Percentiles rank a stretch among this genome's conserved stretches.
Conservation (phyloP, 2,888 invertebrate genomes). For the Ferdinandea cuprea region DNA sequence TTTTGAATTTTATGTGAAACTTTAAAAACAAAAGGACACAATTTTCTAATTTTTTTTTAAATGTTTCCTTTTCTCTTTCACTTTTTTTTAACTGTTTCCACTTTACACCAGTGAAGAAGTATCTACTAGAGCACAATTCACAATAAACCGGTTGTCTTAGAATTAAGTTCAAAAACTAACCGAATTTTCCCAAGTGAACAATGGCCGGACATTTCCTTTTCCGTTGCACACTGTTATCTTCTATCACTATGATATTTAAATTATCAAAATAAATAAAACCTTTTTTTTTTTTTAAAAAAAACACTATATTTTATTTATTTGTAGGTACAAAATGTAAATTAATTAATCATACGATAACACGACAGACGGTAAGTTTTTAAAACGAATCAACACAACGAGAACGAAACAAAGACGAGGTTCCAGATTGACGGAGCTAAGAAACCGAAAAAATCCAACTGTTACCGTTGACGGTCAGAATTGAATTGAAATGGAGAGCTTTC, state of each 20-base stretch:
- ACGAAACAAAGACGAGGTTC: constrained; percentile 9
- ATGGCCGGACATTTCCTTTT: constrained; percentile 32
- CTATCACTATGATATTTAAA: not conserved
- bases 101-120: not conserved
- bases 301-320: not conserved
- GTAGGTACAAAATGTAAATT: not conserved
- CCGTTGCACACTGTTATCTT: not conserved
- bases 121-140: not conserved
- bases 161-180: constrained; percentile 45
- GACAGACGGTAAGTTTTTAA: not conserved
- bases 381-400: too few species aligned
- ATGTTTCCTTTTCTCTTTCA: not conserved
- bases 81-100: constrained; percentile 35
- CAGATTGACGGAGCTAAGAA: constrained; percentile 7
- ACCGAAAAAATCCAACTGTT: constrained; percentile 36
- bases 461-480: constrained; percentile 58
- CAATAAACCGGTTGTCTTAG: constrained; percentile 18
- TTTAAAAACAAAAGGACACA: constrained; percentile 1
- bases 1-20: not conserved
- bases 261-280: not conserved
- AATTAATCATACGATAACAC: not conserved
- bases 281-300: not conserved
- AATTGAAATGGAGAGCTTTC: constrained; percentile 67
- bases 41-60: not conserved
- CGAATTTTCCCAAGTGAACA: constrained; percentile 24